Evolutionary conservation across 2,797 vertebrate genomes (phyloP), one percentile per base, ranked within the genome.

Genomic region (Liparis tanakae): DNA sequence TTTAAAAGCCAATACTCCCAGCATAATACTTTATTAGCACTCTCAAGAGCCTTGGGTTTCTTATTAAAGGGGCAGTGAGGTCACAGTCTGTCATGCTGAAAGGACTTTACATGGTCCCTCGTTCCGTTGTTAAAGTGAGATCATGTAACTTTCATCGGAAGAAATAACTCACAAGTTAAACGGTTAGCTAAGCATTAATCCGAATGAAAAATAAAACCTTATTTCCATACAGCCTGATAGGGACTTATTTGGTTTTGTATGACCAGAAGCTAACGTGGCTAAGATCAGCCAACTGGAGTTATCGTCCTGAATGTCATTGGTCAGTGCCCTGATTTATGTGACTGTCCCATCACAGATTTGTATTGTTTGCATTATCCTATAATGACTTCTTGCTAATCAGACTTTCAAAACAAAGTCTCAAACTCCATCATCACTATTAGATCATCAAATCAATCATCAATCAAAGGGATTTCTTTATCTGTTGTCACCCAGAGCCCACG

Each of bases 401-500:
- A 30, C 25, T 30, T 30, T 30, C 25, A 30, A 55, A 33, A 36
- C 36, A 43, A 17, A 50, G 9, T 62, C 18, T 17, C 44, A 17
- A 46, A 17, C 1, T 48, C 5, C 13, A 2, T 18, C 1, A 10
- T 65, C 14, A 44, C 10, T 62, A 17, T 57, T 6, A 39, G 18
- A 43, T 56, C 18, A 68, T 69, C 8, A 33, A 6, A 57, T 41
- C 9, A 48, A 20, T 70, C 7, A 20, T 66, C 4, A 22, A n/a
- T 8, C 1, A 41, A 14, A 0, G 13, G 13, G 13, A 41, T 72
- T 4, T 74, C 30, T 37, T 76, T 56, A 69, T 2, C 71, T 62
- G 78, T 18, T 67, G 43, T 59, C 1, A 58, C 17, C 0, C 80
- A 99, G 98, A 96, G 98, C 97, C 74, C 98, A 99, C 0, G 98